Evolutionary conservation across 1,140 invertebrate genomes (phyloP).

Genomic region (Temnothorax longispinosus): DNA sequence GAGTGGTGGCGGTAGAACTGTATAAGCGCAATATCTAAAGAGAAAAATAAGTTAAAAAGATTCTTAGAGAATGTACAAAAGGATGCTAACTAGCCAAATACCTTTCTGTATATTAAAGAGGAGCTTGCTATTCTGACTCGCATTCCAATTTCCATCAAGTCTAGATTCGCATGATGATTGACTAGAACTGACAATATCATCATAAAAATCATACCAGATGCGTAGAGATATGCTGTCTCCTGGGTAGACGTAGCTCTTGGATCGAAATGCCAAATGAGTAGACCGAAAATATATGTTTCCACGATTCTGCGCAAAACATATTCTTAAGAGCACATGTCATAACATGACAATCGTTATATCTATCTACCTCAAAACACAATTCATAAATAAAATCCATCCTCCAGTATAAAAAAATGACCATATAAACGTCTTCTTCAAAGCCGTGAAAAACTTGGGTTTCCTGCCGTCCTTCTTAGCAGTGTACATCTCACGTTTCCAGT

Average conservation of each 20-base stretch:
- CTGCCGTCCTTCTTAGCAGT: conserved; percentile 76
- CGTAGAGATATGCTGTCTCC: conserved; percentile 84
- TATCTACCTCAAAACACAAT: conserved; percentile 72
- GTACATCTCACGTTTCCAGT: conserved; percentile 84
- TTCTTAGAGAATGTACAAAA: too few relatives aligned
- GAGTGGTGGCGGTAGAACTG: conserved; percentile 87
- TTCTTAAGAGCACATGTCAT: not conserved
- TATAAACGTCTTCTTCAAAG: conserved; percentile 82
- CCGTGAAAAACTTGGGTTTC: conserved; percentile 80
- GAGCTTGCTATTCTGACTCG: conserved; percentile 85
- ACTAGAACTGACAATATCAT: conserved; percentile 81
- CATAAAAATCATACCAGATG: conserved; percentile 82
- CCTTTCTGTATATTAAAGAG: conserved; percentile 87
- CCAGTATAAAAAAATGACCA: conserved; percentile 76
- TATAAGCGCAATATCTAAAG: conserved; percentile 81
- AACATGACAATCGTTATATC: not conserved
- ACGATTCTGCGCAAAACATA: conserved; percentile 73
- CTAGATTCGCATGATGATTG: conserved; percentile 82
- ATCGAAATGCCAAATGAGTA: conserved; percentile 85
- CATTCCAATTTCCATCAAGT: conserved; percentile 85
- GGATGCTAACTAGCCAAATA: conserved; percentile 66
- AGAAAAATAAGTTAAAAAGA: not conserved
- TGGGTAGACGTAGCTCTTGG: conserved; percentile 76
- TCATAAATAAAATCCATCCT: conserved; percentile 70
- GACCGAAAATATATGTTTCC: conserved; percentile 81